phyloP scores from a whole-genome alignment of 2,888 invertebrate genomes.

The Uropetala carovei region DNA sequence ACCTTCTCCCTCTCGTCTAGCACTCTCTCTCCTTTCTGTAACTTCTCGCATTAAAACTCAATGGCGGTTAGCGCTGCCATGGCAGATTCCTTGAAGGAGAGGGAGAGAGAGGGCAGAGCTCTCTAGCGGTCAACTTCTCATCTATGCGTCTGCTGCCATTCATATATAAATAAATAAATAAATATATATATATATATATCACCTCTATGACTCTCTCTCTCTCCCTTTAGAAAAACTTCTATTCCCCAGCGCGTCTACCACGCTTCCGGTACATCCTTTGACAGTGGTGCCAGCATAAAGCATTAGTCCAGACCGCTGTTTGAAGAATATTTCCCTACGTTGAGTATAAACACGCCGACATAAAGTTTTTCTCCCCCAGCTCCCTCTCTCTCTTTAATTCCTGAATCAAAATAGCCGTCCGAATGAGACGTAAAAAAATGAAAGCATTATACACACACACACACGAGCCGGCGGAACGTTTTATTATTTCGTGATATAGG shows the following conservation, averaged over 20 bases:
- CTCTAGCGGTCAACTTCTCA: slow-evolving; percentile 6
- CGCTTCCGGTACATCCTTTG: slow-evolving; percentile 9
- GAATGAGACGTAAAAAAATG: background rate
- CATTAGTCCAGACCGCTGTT: background rate
- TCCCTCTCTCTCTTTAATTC: background rate
- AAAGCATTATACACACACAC: background rate
- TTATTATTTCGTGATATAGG: background rate
- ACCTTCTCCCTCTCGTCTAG: background rate
- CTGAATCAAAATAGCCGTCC: background rate
- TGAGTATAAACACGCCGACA: background rate
- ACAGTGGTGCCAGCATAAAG: background rate
- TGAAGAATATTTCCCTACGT: background rate
- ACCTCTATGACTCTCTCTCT: background rate
- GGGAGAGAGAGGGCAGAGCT: background rate
- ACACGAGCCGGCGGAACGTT: background rate
- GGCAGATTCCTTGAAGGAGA: background rate
- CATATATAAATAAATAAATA: no score
- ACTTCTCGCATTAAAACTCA: background rate
- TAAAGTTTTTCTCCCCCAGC: background rate
- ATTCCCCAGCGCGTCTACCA: background rate
- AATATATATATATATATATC: no score
- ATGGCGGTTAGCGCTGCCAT: background rate
- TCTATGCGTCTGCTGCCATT: background rate
- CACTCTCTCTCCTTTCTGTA: no score
- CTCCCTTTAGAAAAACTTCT: background rate